phyloP scores from a whole-genome alignment of 2,888 invertebrate species.

The Trachelus tabidus region DNA sequence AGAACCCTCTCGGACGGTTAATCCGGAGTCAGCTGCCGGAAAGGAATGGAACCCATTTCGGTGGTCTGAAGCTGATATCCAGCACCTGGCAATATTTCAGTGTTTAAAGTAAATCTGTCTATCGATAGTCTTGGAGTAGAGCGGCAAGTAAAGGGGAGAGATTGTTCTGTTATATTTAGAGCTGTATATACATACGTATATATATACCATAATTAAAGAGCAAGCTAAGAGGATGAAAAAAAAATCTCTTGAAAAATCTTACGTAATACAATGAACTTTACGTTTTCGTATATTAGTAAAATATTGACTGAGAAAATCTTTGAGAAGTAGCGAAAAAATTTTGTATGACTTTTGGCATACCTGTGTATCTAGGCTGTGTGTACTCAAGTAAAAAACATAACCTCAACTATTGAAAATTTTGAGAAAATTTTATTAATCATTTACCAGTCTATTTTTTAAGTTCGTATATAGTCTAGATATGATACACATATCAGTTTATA shows the following conservation, averaged over 20 bases:
- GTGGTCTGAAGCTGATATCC: constrained; percentile 34
- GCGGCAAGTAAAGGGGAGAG: background rate
- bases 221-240: background rate
- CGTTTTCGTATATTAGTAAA: background rate
- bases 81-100: constrained; percentile 50
- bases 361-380: no score
- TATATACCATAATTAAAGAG: background rate
- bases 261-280: background rate
- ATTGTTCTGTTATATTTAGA: background rate
- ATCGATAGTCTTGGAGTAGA: background rate
- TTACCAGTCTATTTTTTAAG: no score
- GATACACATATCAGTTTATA: no score
- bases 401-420: no score
- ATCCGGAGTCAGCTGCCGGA: constrained; percentile 49
- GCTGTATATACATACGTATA: background rate
- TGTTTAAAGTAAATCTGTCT: constrained; percentile 27
- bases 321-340: no score
- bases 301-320: background rate
- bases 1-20: constrained; percentile 33
- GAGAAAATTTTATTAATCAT: no score
- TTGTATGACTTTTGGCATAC: no score
- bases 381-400: no score
- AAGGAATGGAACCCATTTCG: constrained; percentile 43
- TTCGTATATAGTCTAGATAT: no score
- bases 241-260: background rate